These are phyloP conservation scores for Eueremaeus valkanovi DNA, from an alignment of 2,888 invertebrate species.

Conservation along the genomic window DNA sequence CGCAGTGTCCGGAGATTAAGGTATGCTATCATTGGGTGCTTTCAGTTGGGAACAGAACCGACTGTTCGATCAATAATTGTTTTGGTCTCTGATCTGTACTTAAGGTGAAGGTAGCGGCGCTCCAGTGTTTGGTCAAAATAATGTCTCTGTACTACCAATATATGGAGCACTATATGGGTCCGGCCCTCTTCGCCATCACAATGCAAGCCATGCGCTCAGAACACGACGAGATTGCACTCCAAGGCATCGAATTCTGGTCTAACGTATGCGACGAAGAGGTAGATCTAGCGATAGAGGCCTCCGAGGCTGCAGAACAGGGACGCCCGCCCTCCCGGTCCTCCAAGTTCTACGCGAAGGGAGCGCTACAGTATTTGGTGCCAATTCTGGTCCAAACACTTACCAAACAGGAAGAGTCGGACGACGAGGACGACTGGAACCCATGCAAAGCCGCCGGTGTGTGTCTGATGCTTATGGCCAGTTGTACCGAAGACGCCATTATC, in stretches of 20 bases:
- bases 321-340: slow-evolving; percentile 88
- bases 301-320: slow-evolving; percentile 89
- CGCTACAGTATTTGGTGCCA: slow-evolving; percentile 88
- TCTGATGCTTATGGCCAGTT: slow-evolving; percentile 91
- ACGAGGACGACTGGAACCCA: slow-evolving; percentile 99
- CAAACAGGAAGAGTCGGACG: slow-evolving; percentile 94
- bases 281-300: slow-evolving; percentile 86
- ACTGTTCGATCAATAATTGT: not conserved
- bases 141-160: slow-evolving; percentile 96
- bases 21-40: slow-evolving; percentile 39
- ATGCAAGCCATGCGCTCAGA: slow-evolving; percentile 97
- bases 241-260: slow-evolving; percentile 99
- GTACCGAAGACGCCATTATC: slow-evolving; percentile 96
- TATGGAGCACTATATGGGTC: slow-evolving; percentile 99
- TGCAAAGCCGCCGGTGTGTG: slow-evolving; percentile 99
- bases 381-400: slow-evolving; percentile 89
- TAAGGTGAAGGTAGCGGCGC: slow-evolving; percentile 88
- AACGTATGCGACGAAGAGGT: slow-evolving; percentile 99
- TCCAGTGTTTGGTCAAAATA: slow-evolving; percentile 97
- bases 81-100: not conserved
- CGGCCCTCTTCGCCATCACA: slow-evolving; percentile 95
- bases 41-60: no score
- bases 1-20: slow-evolving; percentile 60
- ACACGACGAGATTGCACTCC: slow-evolving; percentile 89
- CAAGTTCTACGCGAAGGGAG: slow-evolving; percentile 96